Evolutionary conservation across 2,113 vertebrate species (phyloP), one percentile per base, ranked within the genome.

Genomic region (Pleuronectes platessa): DNA sequence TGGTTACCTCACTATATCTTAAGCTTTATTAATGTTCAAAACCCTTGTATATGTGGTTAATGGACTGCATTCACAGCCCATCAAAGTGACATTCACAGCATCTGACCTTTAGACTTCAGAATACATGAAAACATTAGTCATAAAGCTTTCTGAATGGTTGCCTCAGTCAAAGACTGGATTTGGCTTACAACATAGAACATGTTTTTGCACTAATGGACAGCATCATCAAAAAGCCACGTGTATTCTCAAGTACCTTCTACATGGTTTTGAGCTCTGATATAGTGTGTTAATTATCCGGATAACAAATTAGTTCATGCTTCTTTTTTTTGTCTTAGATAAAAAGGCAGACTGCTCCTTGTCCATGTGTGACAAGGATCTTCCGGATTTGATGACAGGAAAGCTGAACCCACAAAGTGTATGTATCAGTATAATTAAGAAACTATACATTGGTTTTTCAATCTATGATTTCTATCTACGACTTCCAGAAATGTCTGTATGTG

Each of bases 331-430:
- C 31, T 53, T 17, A 98, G 97, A 92, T 85, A 93, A 95, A 90
- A 97, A 96, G 86, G 94, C 96, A 0, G 97, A 98, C 83, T 98
- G 97, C 68, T 97, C 95, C 0, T 94, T 99, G 63, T 83, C 94
- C 18, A 95, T 98, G 93, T 90, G 94, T n/a, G 98, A 99, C 23
- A 18, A 89, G 0, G 97, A 98, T 77, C 90, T 99, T 23, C 79
- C 96, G 64, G 92, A 95, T 35, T 47, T 99, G 87, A 98, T 98
- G 97, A 98, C 96, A 0, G 97, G 97, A 64, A 95, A 95, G 88
- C 90, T 98, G 92, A 97, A 98, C 78, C 94, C 97, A 78, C 96
- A 97, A 88, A 96, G 92, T 54, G 97, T 99, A 86, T 92, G 60
- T 5, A 56, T 20, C 21, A 10, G 51, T 9, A 64, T 47, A n/a